These are phyloP conservation scores for Cettia cetti DNA, from an alignment of 2,113 vertebrate species.

Conservation along the genomic window DNA sequence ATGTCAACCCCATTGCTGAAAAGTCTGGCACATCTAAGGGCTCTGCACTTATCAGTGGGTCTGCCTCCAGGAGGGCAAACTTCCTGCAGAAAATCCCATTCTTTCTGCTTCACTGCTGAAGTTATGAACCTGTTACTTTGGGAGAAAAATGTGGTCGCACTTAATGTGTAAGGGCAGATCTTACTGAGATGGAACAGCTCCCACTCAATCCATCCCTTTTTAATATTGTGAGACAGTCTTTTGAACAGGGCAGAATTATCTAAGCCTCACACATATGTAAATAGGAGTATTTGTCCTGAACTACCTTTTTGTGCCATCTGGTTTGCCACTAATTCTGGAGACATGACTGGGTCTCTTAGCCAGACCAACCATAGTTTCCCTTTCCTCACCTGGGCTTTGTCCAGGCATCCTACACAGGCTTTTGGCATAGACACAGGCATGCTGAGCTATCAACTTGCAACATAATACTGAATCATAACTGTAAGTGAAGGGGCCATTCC, in stretches of 20 bases:
- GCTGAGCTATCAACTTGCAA: neutral
- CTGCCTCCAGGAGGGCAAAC: neutral
- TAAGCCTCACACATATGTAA: neutral
- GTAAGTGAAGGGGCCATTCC: neutral
- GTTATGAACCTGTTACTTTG: neutral
- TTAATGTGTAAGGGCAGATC: neutral
- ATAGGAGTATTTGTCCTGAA: neutral
- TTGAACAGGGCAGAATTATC: neutral
- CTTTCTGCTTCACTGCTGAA: neutral
- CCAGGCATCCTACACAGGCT: neutral
- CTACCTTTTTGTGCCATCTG: neutral
- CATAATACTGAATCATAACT: neutral
- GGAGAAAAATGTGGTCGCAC: neutral
- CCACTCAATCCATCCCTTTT: neutral
- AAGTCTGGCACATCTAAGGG: neutral
- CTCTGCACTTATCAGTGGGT: neutral
- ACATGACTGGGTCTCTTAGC: neutral
- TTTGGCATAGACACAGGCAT: neutral
- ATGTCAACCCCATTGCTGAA: neutral
- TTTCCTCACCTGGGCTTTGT: neutral
- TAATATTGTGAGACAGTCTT: neutral
- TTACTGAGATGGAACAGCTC: neutral
- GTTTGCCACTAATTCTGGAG: neutral
- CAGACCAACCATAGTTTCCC: neutral
- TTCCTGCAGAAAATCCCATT: neutral